These are phyloP conservation scores for Sinocyclocheilus rhinocerous DNA, from an alignment of 2,113 vertebrate species.

Conservation along the genomic window DNA sequence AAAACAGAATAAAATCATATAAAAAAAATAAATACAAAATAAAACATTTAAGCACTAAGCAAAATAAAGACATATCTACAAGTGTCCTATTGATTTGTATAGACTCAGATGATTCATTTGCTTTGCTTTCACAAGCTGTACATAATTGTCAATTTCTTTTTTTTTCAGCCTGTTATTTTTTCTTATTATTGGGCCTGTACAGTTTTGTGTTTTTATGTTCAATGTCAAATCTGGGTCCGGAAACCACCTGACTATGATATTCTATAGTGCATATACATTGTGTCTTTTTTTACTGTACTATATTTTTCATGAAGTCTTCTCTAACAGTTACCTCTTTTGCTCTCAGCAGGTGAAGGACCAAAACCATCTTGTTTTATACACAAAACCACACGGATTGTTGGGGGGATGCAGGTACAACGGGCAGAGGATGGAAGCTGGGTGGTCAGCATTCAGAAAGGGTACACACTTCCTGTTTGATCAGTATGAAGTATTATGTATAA, in stretches of 20 bases:
- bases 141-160: no score
- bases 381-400: constrained; percentile 85
- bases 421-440: constrained; percentile 89
- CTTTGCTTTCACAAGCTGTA: no score
- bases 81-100: no score
- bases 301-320: no score
- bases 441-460: constrained; percentile 94
- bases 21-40: neutral
- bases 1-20: neutral
- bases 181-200: no score
- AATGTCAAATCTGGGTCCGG: neutral
- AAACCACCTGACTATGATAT: neutral
- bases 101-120: no score
- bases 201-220: neutral
- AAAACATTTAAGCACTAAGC: neutral
- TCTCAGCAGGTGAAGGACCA: constrained; percentile 1
- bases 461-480: constrained; percentile 54
- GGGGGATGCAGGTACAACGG: constrained; percentile 85
- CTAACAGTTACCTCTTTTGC: neutral
- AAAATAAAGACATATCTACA: no score
- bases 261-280: neutral
- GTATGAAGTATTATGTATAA: neutral
- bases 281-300: neutral
- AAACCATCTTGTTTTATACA: constrained; percentile 74
- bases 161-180: no score